phyloP scores from a whole-genome alignment of 2,113 vertebrate species.

The Salvelinus fontinalis region DNA sequence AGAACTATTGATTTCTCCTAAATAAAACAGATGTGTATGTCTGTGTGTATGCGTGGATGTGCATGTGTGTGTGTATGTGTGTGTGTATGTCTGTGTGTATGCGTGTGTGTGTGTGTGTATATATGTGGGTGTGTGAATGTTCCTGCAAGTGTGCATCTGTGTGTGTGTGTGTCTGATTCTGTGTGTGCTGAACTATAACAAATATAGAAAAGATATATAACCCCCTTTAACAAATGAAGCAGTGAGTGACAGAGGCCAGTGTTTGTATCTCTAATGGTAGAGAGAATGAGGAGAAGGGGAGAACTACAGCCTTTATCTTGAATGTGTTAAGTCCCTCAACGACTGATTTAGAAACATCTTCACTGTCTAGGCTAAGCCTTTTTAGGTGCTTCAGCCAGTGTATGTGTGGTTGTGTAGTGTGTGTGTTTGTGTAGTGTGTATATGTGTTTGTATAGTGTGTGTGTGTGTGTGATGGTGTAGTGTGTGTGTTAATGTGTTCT shows the following conservation, averaged over 20 bases:
- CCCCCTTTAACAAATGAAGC: not conserved
- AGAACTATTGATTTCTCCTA: not conserved
- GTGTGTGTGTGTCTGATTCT: not conserved
- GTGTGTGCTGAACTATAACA: not conserved
- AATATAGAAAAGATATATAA: no score
- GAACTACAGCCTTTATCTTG: not conserved
- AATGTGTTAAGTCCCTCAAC: no score
- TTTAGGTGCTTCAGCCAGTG: no score
- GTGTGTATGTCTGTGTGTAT: no score
- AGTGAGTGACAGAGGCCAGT: not conserved
- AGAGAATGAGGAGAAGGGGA: not conserved
- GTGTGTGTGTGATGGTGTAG: no score
- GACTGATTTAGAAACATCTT: no score
- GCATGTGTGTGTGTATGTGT: not conserved
- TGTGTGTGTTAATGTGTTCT: constrained; percentile 45
- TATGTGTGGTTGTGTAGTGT: no score
- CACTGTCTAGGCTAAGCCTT: no score
- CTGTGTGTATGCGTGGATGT: not conserved
- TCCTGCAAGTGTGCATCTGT: no score
- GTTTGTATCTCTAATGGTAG: not conserved
- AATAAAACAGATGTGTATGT: not conserved
- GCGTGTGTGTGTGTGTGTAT: no score
- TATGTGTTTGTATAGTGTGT: not conserved
- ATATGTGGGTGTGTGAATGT: no score
- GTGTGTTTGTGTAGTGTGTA: constrained; percentile 28